phyloP scores from a whole-genome alignment of 1,140 invertebrate genomes.

The Drosophila repletoides region DNA sequence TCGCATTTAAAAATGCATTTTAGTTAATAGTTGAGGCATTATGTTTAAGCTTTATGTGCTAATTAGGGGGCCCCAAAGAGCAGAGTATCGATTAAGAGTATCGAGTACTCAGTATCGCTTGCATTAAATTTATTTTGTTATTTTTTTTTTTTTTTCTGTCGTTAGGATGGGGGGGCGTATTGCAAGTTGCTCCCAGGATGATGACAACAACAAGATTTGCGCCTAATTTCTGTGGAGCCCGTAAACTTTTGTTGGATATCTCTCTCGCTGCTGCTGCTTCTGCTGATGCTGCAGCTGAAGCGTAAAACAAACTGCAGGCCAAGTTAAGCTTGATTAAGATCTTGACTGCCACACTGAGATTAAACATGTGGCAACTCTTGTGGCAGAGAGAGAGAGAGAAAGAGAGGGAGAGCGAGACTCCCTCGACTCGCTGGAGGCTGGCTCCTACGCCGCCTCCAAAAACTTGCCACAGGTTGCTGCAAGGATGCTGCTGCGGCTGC shows the following conservation, averaged over 20 bases:
- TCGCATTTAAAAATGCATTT: conserved; percentile 74
- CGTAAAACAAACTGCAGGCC: conserved; percentile 36
- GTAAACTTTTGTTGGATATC: conserved; percentile 56
- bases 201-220: conserved; percentile 64
- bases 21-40: conserved; percentile 70
- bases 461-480: conserved; percentile 45
- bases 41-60: conserved; percentile 68
- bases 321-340: conserved; percentile 70
- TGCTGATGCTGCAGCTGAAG: too few relatives aligned
- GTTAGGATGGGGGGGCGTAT: neutral
- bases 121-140: too few relatives aligned
- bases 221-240: conserved; percentile 75
- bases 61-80: conserved; percentile 51
- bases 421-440: conserved; percentile 8
- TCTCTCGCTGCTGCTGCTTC: too few relatives aligned
- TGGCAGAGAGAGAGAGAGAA: conserved; percentile 1
- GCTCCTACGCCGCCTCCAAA: conserved; percentile 43
- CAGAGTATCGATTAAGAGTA: too few relatives aligned
- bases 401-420: neutral
- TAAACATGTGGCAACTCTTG: conserved; percentile 63
- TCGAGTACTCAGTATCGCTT: too few relatives aligned
- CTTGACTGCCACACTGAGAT: conserved; percentile 63
- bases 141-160: too few relatives aligned
- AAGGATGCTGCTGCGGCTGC: too few relatives aligned
- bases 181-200: neutral